Percentiles rank a stretch among this genome's conserved stretches.
These are phyloP conservation scores for Scleropages formosus DNA, from an alignment of 2,797 vertebrate species.

Conservation along the genomic window DNA sequence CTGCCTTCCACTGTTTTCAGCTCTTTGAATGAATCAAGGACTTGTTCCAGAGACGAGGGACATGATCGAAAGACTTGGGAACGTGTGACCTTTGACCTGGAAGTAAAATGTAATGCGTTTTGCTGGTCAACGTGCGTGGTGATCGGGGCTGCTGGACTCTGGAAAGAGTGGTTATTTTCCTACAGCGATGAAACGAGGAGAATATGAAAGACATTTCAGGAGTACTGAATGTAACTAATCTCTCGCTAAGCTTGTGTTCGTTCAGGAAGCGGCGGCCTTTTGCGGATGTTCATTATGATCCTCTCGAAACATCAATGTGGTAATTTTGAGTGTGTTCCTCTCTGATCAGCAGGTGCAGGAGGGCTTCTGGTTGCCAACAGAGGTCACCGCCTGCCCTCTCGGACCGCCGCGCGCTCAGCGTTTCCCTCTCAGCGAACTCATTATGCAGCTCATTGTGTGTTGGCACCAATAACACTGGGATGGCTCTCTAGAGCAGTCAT, in stretches of 20 bases:
- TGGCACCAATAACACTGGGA: not conserved
- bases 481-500: not conserved
- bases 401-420: not conserved
- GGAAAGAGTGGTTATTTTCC: not conserved
- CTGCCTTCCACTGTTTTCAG: not conserved
- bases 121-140: not conserved
- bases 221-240: not conserved
- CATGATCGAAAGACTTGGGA: not conserved
- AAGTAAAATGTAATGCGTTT: not conserved
- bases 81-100: not conserved
- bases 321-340: not conserved
- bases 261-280: conserved; percentile 5
- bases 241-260: not conserved
- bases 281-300: not conserved
- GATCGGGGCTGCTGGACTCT: not conserved
- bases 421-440: conserved; percentile 1
- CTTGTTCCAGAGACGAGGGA: not conserved
- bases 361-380: not conserved
- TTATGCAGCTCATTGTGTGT: not conserved
- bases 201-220: conserved; percentile 18
- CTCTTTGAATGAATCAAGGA: not conserved
- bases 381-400: not conserved
- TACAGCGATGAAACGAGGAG: not conserved
- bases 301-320: conserved; percentile 3
- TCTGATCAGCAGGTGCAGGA: not conserved